Evolutionary conservation across 1,140 invertebrate species (phyloP).

Genomic region (Danaus melanippus): DNA sequence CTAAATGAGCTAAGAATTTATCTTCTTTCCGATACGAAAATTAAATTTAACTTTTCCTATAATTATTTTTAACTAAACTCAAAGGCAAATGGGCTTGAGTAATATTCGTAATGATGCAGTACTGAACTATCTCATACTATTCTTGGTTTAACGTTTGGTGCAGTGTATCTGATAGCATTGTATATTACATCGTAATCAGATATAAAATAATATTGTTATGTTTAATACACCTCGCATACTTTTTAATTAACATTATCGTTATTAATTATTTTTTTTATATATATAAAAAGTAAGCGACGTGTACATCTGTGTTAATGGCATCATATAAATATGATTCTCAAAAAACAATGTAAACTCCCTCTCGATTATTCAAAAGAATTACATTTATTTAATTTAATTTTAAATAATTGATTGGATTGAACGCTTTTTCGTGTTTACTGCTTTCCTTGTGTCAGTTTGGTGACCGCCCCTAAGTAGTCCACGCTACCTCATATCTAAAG

Average conservation of each 20-base stretch:
- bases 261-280: not conserved
- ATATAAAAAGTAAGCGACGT: constrained; percentile 34
- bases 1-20: no score
- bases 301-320: constrained; percentile 30
- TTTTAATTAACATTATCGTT: constrained; percentile 17
- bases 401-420: constrained; percentile 72
- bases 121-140: constrained; percentile 53
- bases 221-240: constrained; percentile 39
- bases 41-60: constrained; percentile 24
- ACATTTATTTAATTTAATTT: constrained; percentile 40
- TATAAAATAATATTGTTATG: constrained; percentile 42
- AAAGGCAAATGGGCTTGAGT: constrained; percentile 64
- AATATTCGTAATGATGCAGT: constrained; percentile 50
- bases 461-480: constrained; percentile 71
- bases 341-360: constrained; percentile 60
- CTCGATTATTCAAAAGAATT: constrained; percentile 43
- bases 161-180: constrained; percentile 69
- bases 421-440: constrained; percentile 73
- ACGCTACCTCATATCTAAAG: constrained; percentile 69
- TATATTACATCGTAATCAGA: constrained; percentile 65
- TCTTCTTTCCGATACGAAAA: no score
- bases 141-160: constrained; percentile 68
- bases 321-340: constrained; percentile 50
- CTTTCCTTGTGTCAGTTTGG: constrained; percentile 74
- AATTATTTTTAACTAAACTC: constrained; percentile 36